Base-by-base conservation (phyloP, 2,113 vertebrate genomes). In the Megaceryle torquata region DNA sequence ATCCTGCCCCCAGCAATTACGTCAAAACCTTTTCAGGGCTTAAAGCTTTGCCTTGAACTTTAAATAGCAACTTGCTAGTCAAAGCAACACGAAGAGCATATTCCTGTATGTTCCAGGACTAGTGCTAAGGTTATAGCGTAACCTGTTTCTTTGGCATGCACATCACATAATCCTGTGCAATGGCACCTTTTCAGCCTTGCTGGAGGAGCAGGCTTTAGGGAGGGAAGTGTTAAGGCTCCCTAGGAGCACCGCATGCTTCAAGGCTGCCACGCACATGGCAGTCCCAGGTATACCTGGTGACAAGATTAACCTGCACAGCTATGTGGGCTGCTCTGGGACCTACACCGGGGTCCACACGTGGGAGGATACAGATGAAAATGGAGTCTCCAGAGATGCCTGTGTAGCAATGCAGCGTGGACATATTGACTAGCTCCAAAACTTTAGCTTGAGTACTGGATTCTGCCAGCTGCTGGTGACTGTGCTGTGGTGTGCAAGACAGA, bases 41-140 rank as follows among this genome's bases (percentile, higher is more conserved):
- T 89, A 92, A 89, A 87, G 69, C 72, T 92, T 92, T 89, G 77
- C 77, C 72, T 74, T 84, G 88, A 93, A 71, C 86, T 93, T 95
- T 88, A 85, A 92, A 82, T 68, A 84, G 51, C 64, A 84, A 51
- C 37, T 91, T 84, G 57, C 28, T 71, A 82, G 90, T 85, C 95
- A 95, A 95, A 82, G 39, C 75, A 79, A 10, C 59, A 76, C 15
- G 79, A 89, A 57, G 33, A 89, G 78, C 19, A 19, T 69, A 80
- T 84, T 82, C 86, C 44, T 86, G 3, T 56, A 53, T 18, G 44
- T 84, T 90, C 88, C 69, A 53, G 76, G 56, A 91, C 72, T 88
- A 56, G 72, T 6, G 51, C 69, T 88, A 56, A 88, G 56, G 43
- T 75, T 75, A 31, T 53, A 70, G 57, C 0, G 3, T 24, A 81